Base-by-base conservation (phyloP, 2,113 vertebrate species). In the Rhabdomys dilectus region DNA sequence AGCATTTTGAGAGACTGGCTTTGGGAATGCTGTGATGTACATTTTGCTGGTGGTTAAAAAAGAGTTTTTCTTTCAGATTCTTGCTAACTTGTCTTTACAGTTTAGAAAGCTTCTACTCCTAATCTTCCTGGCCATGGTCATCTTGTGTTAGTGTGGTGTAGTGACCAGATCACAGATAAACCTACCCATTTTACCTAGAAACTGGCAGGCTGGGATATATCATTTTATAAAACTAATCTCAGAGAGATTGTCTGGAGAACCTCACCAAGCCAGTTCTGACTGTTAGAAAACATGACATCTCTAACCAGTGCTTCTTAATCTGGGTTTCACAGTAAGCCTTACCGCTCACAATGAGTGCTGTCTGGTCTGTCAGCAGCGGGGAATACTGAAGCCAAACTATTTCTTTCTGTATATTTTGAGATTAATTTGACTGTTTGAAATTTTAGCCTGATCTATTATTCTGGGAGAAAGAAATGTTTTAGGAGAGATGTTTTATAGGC, bases 141-240 rank as follows among this genome's bases (percentile, higher is more conserved):
- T 81, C 22, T 77, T 22, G 26, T 81, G 4, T 64, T 78, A 68
- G 8, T 93, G 26, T 95, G 93, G 88, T 16, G 88, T 53, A 95
- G 64, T 93, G 91, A 91, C 45, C 62, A 81, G 58, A 84, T 78
- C 94, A 96, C n/a, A 96, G 88, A 73, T 68, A 93, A 97, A 66
- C 48, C 56, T 68, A 92, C 60, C 60, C 62, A n/a, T 76, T 95
- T 84, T 73, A 82, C 36, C 29, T 70, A 82, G 53, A 53, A 97
- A 85, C n/a, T 15, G 21, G 45, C 91, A 96, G 93, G 48, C 10
- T 64, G 91, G n/a, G n/a, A 62, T 70, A 76, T 58, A 56, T 96
- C 72, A 95, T 21, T 92, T 96, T 64, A 90, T 77, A 96, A 95
- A 97, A 98, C 64, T 88, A 85, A 92, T 22, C 15, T 91, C 72